phyloP scores from a whole-genome alignment of 2,797 vertebrate species.

The Lophotriccus pileatus region DNA sequence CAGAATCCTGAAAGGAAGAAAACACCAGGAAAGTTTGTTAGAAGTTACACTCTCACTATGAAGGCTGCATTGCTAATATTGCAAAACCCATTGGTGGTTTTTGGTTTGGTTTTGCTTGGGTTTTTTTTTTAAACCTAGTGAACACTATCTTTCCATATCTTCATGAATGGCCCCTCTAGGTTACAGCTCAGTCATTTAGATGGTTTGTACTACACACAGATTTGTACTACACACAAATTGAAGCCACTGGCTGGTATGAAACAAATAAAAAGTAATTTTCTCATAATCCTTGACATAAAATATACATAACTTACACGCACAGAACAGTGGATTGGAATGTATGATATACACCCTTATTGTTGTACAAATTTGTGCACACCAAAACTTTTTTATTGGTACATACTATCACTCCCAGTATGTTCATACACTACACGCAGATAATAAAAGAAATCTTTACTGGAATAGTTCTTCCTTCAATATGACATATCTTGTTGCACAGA shows the following conservation, averaged over 20 bases:
- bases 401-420: not conserved
- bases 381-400: not conserved
- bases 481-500: not conserved
- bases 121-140: not conserved
- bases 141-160: not conserved
- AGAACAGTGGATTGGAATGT: not conserved
- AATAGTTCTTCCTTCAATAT: not conserved
- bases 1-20: not conserved
- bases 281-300: not conserved
- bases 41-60: not conserved
- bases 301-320: not conserved
- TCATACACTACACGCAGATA: not conserved
- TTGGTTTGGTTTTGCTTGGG: not conserved
- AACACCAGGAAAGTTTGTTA: not conserved
- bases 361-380: not conserved
- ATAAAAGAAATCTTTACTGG: not conserved
- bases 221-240: not conserved
- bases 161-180: not conserved
- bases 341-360: fast-evolving
- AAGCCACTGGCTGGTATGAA: not conserved
- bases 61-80: not conserved
- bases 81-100: not conserved
- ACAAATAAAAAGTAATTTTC: not conserved
- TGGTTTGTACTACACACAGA: not conserved
- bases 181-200: not conserved